Base-by-base conservation (phyloP, 2,888 invertebrate species). In the Eustalomyia histrio region DNA sequence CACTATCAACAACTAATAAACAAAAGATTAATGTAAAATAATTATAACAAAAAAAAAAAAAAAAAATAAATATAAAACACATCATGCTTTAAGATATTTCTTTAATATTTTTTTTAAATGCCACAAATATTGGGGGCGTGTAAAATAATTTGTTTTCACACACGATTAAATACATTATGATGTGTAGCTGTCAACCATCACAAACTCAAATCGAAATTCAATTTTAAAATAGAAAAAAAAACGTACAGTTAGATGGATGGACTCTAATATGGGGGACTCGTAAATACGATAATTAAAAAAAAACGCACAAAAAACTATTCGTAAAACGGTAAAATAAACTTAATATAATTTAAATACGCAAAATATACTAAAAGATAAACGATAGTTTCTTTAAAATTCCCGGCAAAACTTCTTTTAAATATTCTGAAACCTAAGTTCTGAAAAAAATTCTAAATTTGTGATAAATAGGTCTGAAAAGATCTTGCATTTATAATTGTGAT, bases 111-210 rank as follows among this genome's bases (percentile, higher is more conserved):
- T 61, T 43, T 16, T 43, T 18, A 64, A 50, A 60, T 52, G 64
- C 33, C 78, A 71, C 55, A 81, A 68, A 81, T 78, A 81, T 78
- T 81, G 81, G 81, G 81, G 81, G 81, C 81, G 81, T 81, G 81
- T 81, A 81, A 78, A 71, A 71, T 71, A 75, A 71, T 75, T 78
- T 81, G 65, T 71, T 81, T 78, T 65, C 78, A 75, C 74, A 78
- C 67, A 72, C 55, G 57, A 78, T 81, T 78, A 75, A 78, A 78
- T 71, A 52, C 78, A 75, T 78, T 78, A 63, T 75, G 74, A 71
- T 73, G 33, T 76, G 80, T 80, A 68, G 72, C 68, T 64, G 68
- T 69, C 67, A 65, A 47, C 65, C 67, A 67, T 53, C 52, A 73
- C 58, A 69, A 63, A 63, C 17, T 21, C 57, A 61, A 79, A 60